Conservation (phyloP, 2,113 vertebrate species). For the Nothobranchius kuhntae region DNA sequence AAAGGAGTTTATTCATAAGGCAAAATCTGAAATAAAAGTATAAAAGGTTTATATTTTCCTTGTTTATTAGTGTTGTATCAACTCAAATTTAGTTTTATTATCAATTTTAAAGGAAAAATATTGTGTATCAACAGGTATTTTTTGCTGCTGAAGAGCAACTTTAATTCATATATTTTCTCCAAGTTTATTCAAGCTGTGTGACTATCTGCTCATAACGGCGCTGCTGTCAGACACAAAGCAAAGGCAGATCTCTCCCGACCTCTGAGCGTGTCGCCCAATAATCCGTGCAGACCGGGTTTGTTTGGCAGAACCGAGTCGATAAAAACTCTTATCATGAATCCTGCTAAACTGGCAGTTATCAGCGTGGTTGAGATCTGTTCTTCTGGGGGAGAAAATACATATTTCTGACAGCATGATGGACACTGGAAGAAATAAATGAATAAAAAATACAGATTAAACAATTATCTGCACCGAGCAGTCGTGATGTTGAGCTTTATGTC, state of each 20-base stretch:
- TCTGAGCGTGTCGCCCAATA: neutral
- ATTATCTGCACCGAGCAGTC: constrained; percentile 20
- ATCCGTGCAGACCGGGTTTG: neutral
- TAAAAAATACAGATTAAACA: constrained; percentile 13
- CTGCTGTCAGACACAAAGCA: neutral
- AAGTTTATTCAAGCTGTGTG: neutral
- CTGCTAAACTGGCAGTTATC: constrained; percentile 2
- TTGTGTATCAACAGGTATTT: neutral
- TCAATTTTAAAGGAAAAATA: constrained; percentile 5
- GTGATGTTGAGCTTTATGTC: constrained; percentile 13
- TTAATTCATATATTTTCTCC: neutral
- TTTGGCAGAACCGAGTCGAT: constrained; percentile 5
- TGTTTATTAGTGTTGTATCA: too few relatives aligned
- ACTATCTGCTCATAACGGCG: neutral
- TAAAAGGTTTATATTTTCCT: too few relatives aligned
- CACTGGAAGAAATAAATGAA: constrained; percentile 6
- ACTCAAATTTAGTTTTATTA: too few relatives aligned
- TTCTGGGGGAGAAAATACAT: constrained; percentile 2
- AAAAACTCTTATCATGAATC: neutral
- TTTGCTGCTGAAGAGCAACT: constrained; percentile 3
- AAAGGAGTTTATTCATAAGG: too few relatives aligned
- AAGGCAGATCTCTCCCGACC: neutral
- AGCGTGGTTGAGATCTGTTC: constrained; percentile 1
- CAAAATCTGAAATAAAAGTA: too few relatives aligned
- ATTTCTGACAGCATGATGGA: constrained; percentile 13